phyloP scores from a whole-genome alignment of 2,888 invertebrate species.

The Baronia brevicornis region DNA sequence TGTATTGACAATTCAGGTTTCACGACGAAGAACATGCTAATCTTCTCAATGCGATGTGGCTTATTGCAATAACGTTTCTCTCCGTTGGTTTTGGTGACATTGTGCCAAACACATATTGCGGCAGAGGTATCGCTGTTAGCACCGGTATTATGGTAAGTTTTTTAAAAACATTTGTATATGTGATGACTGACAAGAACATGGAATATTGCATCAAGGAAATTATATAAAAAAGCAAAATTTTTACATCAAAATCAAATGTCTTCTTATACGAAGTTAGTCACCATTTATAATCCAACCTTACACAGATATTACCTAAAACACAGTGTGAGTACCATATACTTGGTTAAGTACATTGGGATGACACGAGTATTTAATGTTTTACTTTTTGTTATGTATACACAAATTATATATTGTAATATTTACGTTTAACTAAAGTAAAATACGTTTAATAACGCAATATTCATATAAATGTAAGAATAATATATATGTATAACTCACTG shows the following conservation, averaged over 20 bases:
- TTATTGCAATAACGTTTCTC: conserved; percentile 99
- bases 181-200: conserved; percentile 71
- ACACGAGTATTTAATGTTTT: conserved; percentile 38
- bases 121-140: conserved; percentile 98
- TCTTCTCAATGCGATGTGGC: conserved; percentile 99
- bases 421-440: too few species aligned
- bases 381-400: too few species aligned
- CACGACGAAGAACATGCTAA: conserved; percentile 99
- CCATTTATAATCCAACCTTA: conserved; percentile 50
- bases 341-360: too few species aligned
- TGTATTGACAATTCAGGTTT: conserved; percentile 84
- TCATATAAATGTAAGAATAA: too few species aligned
- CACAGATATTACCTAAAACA: conserved; percentile 54
- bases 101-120: conserved; percentile 99
- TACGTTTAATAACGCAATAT: too few species aligned
- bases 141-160: conserved; percentile 99
- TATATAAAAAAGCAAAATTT: too few species aligned
- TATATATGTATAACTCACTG: too few species aligned
- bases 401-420: too few species aligned
- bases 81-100: conserved; percentile 99
- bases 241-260: too few species aligned
- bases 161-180: conserved; percentile 49
- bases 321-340: conserved; percentile 46
- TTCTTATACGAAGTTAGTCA: conserved; percentile 52
- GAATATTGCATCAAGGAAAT: too few species aligned